Conservation (phyloP, 2,888 invertebrate species). For the Melikaiella ostensackeni region DNA sequence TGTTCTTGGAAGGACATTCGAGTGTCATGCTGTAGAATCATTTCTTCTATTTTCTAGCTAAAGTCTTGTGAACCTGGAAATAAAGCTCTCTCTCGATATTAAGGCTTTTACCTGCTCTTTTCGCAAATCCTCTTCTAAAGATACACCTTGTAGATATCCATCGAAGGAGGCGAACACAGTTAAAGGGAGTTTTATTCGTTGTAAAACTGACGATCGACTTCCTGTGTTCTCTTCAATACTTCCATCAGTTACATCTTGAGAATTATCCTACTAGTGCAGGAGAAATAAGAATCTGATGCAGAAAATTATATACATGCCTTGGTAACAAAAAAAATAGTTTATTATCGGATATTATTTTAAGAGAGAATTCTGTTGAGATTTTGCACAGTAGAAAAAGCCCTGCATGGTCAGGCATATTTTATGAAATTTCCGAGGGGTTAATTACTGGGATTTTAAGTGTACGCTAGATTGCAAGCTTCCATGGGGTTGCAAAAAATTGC, state of each 20-base stretch:
- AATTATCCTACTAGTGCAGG: not conserved
- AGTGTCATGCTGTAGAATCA: not conserved
- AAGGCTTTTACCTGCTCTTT: not conserved
- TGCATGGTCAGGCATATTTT: not conserved
- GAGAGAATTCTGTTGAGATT: not conserved
- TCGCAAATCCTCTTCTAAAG: slow-evolving; percentile 17
- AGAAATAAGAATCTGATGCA: not conserved
- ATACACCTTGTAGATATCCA: slow-evolving; percentile 2
- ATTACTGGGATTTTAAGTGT: no score
- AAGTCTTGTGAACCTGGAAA: not conserved
- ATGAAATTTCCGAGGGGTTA: no score
- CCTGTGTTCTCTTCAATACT: slow-evolving; percentile 18
- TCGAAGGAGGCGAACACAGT: slow-evolving; percentile 44
- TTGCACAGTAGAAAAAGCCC: not conserved
- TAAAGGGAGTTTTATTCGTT: slow-evolving; percentile 60
- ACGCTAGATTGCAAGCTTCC: no score
- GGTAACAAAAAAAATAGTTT: not conserved
- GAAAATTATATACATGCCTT: not conserved
- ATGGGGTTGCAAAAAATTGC: no score
- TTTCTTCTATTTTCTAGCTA: not conserved
- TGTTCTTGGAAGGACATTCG: not conserved
- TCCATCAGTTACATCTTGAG: not conserved
- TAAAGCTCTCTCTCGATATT: not conserved
- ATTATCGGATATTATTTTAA: not conserved
- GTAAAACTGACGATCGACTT: slow-evolving; percentile 60